A percentile compares a stretch with the other conserved stretches of the same genome.
These are phyloP conservation scores for Monochamus saltuarius DNA, from an alignment of 1,140 invertebrate species.

Conservation along the genomic window DNA sequence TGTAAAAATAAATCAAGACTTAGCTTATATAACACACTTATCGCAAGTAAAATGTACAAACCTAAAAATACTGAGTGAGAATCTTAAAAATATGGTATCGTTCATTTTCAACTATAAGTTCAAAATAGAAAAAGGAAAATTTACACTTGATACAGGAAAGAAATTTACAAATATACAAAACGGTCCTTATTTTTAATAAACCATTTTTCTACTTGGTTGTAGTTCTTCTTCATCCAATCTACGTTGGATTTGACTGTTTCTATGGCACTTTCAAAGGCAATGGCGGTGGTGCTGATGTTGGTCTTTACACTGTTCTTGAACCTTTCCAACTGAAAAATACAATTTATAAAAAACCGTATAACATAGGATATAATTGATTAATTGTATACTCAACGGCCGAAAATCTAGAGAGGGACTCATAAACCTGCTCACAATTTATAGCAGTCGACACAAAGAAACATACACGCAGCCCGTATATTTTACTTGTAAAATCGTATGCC, in stretches of 20 bases:
- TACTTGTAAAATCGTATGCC: too few species aligned
- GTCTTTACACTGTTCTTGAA: constrained; percentile 40
- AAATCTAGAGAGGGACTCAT: too few species aligned
- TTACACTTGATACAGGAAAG: too few species aligned
- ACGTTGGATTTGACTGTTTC: constrained; percentile 46
- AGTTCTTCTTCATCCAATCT: constrained; percentile 47
- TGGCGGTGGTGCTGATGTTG: constrained; percentile 37
- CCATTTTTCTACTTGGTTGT: constrained; percentile 45
- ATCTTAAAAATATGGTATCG: neutral
- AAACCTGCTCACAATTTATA: too few species aligned
- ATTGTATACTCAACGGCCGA: constrained; percentile 1
- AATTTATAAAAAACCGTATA: neutral
- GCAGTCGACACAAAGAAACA: too few species aligned
- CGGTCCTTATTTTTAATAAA: constrained; percentile 38
- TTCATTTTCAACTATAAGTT: neutral
- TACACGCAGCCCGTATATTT: too few species aligned
- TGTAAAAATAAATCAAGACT: constrained; percentile 1
- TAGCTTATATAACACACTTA: constrained; percentile 1
- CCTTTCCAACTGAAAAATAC: constrained; percentile 39
- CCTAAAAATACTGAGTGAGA: constrained; percentile 1
- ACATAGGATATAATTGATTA: neutral
- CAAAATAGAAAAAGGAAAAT: neutral
- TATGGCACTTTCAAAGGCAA: constrained; percentile 42
- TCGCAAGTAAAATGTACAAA: constrained; percentile 9
- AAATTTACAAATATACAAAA: constrained; percentile 33